These are phyloP conservation scores for Mythimna ferrago DNA, from an alignment of 2,888 invertebrate genomes.

Conservation along the genomic window DNA sequence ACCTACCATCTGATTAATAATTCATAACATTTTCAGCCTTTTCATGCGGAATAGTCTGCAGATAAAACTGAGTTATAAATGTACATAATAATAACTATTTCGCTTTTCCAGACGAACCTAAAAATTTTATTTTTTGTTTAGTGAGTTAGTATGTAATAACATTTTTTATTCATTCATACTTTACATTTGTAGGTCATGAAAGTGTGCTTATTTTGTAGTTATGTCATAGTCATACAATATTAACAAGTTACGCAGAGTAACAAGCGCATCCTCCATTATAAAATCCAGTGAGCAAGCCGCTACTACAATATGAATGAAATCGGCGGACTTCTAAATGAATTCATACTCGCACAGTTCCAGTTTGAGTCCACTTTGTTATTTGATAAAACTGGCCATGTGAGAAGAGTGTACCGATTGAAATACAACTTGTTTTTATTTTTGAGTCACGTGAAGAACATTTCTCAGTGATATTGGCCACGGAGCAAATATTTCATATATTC, in stretches of 20 bases:
- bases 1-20: slow-evolving; percentile 26
- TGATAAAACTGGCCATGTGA: slow-evolving; percentile 16
- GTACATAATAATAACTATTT: slow-evolving; percentile 18
- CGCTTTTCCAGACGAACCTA: neutral
- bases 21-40: slow-evolving; percentile 22
- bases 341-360: slow-evolving; percentile 37
- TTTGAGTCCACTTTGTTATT: neutral
- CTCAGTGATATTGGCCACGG: no score
- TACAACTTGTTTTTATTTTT: no score
- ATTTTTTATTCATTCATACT: slow-evolving; percentile 25
- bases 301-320: slow-evolving; percentile 61
- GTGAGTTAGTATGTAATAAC: neutral
- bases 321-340: slow-evolving; percentile 47
- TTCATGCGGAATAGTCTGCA: slow-evolving; percentile 24
- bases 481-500: no score
- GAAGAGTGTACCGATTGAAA: neutral
- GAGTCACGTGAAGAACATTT: neutral
- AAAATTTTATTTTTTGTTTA: neutral
- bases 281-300: slow-evolving; percentile 55
- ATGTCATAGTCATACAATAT: slow-evolving; percentile 46
- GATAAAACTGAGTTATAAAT: slow-evolving; percentile 30
- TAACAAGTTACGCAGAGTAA: slow-evolving; percentile 30
- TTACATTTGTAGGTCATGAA: neutral
- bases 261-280: slow-evolving; percentile 48
- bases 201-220: slow-evolving; percentile 31